Base-by-base conservation (phyloP, 2,888 invertebrate genomes). In the Microdon myrmicae region DNA sequence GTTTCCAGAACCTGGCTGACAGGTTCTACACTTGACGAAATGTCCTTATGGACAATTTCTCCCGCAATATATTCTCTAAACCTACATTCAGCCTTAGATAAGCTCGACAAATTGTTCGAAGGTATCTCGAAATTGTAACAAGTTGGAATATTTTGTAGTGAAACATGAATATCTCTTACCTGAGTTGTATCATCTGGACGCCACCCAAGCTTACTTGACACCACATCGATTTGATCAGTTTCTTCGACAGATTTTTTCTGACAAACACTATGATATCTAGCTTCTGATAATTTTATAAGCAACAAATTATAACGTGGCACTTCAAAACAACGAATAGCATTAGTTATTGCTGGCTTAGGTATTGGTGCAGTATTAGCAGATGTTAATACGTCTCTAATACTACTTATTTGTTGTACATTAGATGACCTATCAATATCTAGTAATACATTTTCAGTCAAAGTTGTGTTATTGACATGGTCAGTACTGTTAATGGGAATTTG, bases 291-390 rank as follows among this genome's bases (percentile, higher is more conserved):
- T 41, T 58, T 39, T 47, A 39, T 28, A 67, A 48, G 69, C 68
- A 55, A 43, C 61, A 55, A 51, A 53, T 49, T 58, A 64, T 58
- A 66, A 45, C 39, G 48, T 44, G 31, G 66, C 38, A 54, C 55
- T 69, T 61, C 67, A 53, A 67, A 68, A 64, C 51, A 64, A 37
- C 53, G 47, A 51, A 47, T 64, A 37, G 58, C 49, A 58, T 53
- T 16, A 47, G 47, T 64, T 37, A 47, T 47, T 58, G 51, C 53
- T 64, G 58, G 58, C 51, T 43, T 64, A 53, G 58, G 17, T 51
- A 41, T 9, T 58, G 44, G 61, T 64, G 64, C 58, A 48, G 43
- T 16, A 58, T 64, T 64, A 64, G 64, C 39, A 38, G 49, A 37
- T 64, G 53, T 64, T 64, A 64, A 64, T 58, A 47, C 35, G 43